These are phyloP conservation scores for Capitulum mitella DNA, from an alignment of 2,888 invertebrate species.

Conservation along the genomic window DNA sequence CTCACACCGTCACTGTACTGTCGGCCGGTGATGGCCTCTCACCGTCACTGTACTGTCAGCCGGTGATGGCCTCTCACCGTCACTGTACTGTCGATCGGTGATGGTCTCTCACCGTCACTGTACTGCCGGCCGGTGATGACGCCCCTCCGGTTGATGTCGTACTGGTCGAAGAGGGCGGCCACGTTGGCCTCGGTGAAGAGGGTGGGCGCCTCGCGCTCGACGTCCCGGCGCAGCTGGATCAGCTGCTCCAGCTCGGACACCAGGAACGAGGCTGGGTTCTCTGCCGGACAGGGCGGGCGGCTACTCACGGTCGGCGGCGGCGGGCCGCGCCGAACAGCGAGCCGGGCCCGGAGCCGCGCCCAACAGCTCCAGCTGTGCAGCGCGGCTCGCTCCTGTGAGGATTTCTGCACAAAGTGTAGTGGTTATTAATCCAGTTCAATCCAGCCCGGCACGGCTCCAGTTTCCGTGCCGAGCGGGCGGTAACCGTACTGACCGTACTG, in stretches of 20 bases:
- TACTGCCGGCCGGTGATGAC: neutral
- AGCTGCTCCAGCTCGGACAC: neutral
- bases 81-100: no score
- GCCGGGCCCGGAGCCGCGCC: no score
- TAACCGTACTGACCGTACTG: no score
- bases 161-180: neutral
- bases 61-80: neutral
- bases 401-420: neutral
- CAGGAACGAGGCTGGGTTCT: neutral
- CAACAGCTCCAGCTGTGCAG: no score
- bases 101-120: neutral
- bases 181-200: neutral
- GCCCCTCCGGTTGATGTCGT: constrained; percentile 9
- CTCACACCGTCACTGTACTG: neutral
- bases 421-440: neutral
- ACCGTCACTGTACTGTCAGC: neutral
- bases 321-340: no score
- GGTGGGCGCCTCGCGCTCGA: neutral
- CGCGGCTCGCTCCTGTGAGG: neutral
- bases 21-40: neutral
- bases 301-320: no score
- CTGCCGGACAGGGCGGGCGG: neutral
- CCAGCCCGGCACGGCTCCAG: neutral
- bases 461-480: no score
- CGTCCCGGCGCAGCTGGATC: neutral